Conservation (phyloP, 35 echinoderm and acorn worm species). For the Ptychodera flava region DNA sequence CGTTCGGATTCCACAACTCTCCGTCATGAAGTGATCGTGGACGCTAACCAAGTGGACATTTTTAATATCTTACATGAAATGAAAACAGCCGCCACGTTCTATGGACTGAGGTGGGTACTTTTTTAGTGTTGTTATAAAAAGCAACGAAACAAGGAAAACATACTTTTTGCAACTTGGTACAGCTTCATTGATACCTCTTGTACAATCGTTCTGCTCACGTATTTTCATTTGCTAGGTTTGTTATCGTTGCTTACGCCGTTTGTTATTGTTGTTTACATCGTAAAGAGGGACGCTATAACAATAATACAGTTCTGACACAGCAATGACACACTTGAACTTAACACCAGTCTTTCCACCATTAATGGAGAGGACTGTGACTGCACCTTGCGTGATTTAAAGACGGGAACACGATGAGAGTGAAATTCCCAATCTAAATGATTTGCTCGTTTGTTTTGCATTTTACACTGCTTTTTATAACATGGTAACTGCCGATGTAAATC, state of each 20-base stretch:
- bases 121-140: not conserved
- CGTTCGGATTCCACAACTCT: not conserved
- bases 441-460: too few relatives aligned
- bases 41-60: not conserved
- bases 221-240: not conserved
- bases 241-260: not conserved
- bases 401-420: too few relatives aligned
- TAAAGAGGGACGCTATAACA: not conserved
- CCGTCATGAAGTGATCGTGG: not conserved
- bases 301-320: too few relatives aligned
- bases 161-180: not conserved
- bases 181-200: too few relatives aligned
- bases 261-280: not conserved
- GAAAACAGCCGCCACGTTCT: not conserved
- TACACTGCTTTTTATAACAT: too few relatives aligned
- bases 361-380: too few relatives aligned
- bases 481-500: too few relatives aligned
- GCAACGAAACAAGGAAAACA: not conserved
- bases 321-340: too few relatives aligned
- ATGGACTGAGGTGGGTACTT: not conserved
- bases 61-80: not conserved
- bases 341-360: too few relatives aligned
- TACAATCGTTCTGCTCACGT: too few relatives aligned
- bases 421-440: too few relatives aligned
- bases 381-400: too few relatives aligned